Conservation (phyloP, 2,888 invertebrate species). For the Drosophila eohydei region DNA sequence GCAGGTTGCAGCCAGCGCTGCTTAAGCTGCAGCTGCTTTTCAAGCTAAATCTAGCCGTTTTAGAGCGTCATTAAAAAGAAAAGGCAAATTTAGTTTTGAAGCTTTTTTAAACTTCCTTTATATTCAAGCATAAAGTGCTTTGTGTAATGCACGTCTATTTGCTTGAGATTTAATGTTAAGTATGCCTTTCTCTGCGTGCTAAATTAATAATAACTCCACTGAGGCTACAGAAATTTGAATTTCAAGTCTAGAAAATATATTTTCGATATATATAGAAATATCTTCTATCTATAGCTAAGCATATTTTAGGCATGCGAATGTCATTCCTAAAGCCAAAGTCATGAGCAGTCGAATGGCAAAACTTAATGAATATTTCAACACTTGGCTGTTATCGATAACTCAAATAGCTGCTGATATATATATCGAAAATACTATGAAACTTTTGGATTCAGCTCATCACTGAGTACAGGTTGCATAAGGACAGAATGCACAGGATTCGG, state of each 20-base stretch:
- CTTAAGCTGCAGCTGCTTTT: not conserved
- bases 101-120: not conserved
- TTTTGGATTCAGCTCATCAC: not conserved
- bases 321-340: too few relatives aligned
- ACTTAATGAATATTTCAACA: not conserved
- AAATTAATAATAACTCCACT: too few relatives aligned
- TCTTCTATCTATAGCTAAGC: too few relatives aligned
- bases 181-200: too few relatives aligned
- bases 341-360: not conserved
- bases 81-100: not conserved
- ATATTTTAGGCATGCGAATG: too few relatives aligned
- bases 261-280: too few relatives aligned
- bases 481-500: slow-evolving; percentile 36
- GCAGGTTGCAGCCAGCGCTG: slow-evolving; percentile 8
- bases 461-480: slow-evolving; percentile 29
- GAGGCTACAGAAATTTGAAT: too few relatives aligned
- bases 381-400: not conserved
- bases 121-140: not conserved
- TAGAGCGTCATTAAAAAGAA: not conserved
- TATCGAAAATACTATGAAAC: too few relatives aligned
- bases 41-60: not conserved
- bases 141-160: not conserved
- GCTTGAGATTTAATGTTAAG: too few relatives aligned
- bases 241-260: too few relatives aligned
- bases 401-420: not conserved